Conservation (phyloP, 2,888 invertebrate species). For the Bugulina stolonifera region DNA sequence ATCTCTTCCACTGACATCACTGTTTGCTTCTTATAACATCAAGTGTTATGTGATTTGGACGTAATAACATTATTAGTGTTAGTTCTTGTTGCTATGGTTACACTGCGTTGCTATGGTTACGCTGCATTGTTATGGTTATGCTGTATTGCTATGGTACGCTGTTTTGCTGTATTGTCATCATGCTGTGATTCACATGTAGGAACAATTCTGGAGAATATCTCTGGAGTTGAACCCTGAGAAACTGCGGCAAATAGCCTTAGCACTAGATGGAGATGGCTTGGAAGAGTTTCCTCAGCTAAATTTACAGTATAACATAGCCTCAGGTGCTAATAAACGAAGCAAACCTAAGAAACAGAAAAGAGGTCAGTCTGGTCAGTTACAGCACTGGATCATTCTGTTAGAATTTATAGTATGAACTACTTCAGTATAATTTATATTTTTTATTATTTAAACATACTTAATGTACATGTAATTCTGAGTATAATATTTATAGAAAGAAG, state of each 20-base stretch:
- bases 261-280: neutral
- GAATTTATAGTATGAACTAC: too few species aligned
- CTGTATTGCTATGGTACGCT: neutral
- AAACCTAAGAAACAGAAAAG: constrained; percentile 1
- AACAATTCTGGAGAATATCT: constrained; percentile 21
- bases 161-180: neutral
- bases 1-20: too few species aligned
- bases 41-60: too few species aligned
- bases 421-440: too few species aligned
- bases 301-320: neutral
- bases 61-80: too few species aligned
- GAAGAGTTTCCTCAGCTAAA: neutral
- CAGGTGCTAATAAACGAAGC: neutral
- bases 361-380: neutral
- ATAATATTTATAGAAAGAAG: too few species aligned
- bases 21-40: neutral
- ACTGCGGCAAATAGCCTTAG: neutral
- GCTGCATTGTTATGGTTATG: neutral
- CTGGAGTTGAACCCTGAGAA: neutral
- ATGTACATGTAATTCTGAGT: too few species aligned
- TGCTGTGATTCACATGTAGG: neutral
- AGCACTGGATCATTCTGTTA: too few species aligned
- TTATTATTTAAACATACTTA: too few species aligned
- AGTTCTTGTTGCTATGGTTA: too few species aligned
- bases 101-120: too few species aligned